phyloP scores from a whole-genome alignment of 1,140 invertebrate genomes.

The Psilanteris sp. region DNA sequence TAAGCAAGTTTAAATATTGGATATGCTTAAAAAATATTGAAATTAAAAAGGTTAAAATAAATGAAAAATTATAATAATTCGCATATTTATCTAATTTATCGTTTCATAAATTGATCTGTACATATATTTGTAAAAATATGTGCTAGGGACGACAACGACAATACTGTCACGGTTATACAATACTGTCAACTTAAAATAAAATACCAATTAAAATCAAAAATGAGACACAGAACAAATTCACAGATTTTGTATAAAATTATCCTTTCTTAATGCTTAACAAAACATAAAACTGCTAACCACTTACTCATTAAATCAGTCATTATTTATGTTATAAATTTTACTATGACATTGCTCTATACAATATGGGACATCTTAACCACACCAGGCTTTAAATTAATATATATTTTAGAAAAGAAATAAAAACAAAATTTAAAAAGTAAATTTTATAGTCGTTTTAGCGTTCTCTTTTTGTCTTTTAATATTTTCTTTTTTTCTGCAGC shows the following conservation, averaged over 20 bases:
- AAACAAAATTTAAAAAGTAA: constrained; percentile 38
- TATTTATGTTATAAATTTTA: constrained; percentile 60
- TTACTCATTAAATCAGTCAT: constrained; percentile 62
- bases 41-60: background rate
- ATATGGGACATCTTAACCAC: constrained; percentile 61
- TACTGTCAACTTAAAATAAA: constrained; percentile 59
- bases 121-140: constrained; percentile 66
- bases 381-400: constrained; percentile 63
- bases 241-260: constrained; percentile 34
- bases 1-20: too few relatives aligned
- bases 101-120: constrained; percentile 60
- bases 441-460: constrained; percentile 92
- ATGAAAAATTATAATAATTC: constrained; percentile 22
- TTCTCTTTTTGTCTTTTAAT: constrained; percentile 91
- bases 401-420: constrained; percentile 51
- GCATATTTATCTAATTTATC: constrained; percentile 60
- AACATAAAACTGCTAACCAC: constrained; percentile 54
- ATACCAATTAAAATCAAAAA: constrained; percentile 30
- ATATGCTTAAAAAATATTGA: too few relatives aligned
- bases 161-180: constrained; percentile 38
- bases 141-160: constrained; percentile 55
- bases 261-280: constrained; percentile 29
- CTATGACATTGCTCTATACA: constrained; percentile 61
- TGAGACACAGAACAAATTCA: constrained; percentile 17
- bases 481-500: constrained; percentile 88